These are phyloP conservation scores for Pseudomugil tenellus DNA, from an alignment of 2,797 vertebrate species.

Conservation along the genomic window DNA sequence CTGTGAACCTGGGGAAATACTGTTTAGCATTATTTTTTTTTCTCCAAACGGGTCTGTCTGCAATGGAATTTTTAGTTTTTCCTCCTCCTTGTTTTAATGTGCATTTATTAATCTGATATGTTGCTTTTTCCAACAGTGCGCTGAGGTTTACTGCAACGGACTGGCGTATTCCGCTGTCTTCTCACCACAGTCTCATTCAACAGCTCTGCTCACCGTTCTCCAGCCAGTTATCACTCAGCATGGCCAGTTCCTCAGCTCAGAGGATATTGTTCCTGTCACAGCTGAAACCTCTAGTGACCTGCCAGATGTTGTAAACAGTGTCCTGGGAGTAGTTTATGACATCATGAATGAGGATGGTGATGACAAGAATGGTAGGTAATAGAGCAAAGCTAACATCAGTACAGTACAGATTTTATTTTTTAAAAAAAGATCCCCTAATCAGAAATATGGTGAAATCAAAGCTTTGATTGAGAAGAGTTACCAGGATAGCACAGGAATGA, in stretches of 20 bases:
- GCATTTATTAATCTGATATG: not conserved
- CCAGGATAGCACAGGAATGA: no score
- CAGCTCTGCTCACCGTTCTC: constrained; percentile 86
- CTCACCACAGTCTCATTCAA: constrained; percentile 81
- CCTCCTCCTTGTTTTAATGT: not conserved
- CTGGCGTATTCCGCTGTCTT: constrained; percentile 84
- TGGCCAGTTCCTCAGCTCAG: constrained; percentile 43
- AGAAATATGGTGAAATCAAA: no score
- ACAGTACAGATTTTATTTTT: no score
- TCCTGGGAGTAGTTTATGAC: constrained; percentile 80
- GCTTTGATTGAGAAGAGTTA: no score
- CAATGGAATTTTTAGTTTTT: no score
- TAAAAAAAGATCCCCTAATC: no score
- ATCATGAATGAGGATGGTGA: constrained; percentile 64
- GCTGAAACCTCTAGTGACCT: constrained; percentile 69
- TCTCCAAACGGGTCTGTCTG: no score
- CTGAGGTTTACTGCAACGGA: constrained; percentile 76
- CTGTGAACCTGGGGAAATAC: no score
- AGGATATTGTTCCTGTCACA: constrained; percentile 39
- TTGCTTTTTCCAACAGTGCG: constrained; percentile 78
- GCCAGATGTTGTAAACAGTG: constrained; percentile 83
- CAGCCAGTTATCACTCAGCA: constrained; percentile 48
- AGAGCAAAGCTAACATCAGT: not conserved
- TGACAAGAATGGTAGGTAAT: constrained; percentile 53
- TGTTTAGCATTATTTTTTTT: no score